Evolutionary conservation across 2,888 invertebrate species (phyloP), one percentile per base, ranked within the genome.

Genomic region (Pollenia griseotomentosa): DNA sequence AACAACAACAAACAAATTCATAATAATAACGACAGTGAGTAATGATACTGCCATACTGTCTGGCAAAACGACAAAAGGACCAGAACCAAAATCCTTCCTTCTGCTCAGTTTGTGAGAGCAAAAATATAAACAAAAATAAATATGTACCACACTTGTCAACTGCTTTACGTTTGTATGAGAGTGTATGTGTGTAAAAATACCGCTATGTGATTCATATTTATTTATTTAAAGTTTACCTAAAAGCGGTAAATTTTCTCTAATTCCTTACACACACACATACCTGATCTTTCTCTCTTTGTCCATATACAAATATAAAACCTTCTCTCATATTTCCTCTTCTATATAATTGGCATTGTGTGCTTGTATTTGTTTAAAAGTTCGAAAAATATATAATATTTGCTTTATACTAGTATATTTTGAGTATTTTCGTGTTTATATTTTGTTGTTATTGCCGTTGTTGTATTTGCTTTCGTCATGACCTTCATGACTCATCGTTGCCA

Each of bases 401-500:
- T 68, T 74, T 51, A 23, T 14, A 53, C 40, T 53, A 63, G n/a
- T 40, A 44, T 61, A 44, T 61, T 66, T 74, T 68, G 11, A 66
- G 66, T 57, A 14, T 48, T 73, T 77, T 46, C 51, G 55, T 65
- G 11, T 77, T 33, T 73, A 42, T 71, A 16, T 80, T 23, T 66
- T 74, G 57, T 71, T 61, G n/a, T 55, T 71, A 44, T 79, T 86
- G 75, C 59, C 59, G 48, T 85, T 79, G 53, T 78, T 85, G 65
- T 81, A 71, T 86, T 33, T 90, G 90, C 88, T 90, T 89, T 93
- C 92, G 92, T 93, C 93, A 93, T 93, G 93, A 93, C 93, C 93
- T 93, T 93, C 93, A 93, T 93, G 93, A 93, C 93, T 93, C 93
- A 93, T 93, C 93, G 91, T 90, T 92, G 87, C 84, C 83, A 88